Evolutionary conservation across 2,113 vertebrate genomes (phyloP), one percentile per base, ranked within the genome.

Genomic region (Chunga burmeisteri): DNA sequence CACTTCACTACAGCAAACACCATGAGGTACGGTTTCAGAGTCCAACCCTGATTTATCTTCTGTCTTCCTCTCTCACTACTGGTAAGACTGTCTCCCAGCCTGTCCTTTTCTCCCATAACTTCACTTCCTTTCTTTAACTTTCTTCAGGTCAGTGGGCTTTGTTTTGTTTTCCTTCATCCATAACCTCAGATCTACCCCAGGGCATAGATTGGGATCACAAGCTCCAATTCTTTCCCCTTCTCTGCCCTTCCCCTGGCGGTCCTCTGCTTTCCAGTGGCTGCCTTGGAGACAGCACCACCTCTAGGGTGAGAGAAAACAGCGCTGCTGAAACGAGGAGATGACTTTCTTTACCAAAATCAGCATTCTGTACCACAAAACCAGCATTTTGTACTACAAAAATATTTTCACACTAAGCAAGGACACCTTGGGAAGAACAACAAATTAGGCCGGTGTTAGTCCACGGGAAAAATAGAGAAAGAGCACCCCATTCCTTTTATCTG

Each of bases 241-340:
- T 38, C 19, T 38, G 22, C 10, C 25, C 1, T 19, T 83, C 10
- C 40, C 18, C 22, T 1, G 16, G 16, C 22, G 40, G 20, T 8
- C 6, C 63, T 16, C 42, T 16, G n/a, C 59, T 67, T 77, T 74
- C 61, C 80, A 46, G 27, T 6, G 18, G 71, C 88, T 77, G 15
- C 68, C 70, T 93, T 88, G 96, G 47, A 92, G 44, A 96, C n/a
- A 97, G 95, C 87, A 97, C 97, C 97, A 98, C 68, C 96, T 97
- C 94, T 74, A 96, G 97, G 96, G 55, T 46, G 96, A 93, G 52
- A 94, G 74, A 87, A 93, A 78, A 92, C 12, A 59, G 26, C n/a
- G 19, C 95, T 95, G 55, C 77, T 95, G 78, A 92, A 95, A 59
- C 0, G 1, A n/a, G 40, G 38, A 84, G 9, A 30, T 2, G 3